Evolutionary conservation across 2,888 invertebrate species (phyloP).

Genomic region (Dicroscelio sp.): DNA sequence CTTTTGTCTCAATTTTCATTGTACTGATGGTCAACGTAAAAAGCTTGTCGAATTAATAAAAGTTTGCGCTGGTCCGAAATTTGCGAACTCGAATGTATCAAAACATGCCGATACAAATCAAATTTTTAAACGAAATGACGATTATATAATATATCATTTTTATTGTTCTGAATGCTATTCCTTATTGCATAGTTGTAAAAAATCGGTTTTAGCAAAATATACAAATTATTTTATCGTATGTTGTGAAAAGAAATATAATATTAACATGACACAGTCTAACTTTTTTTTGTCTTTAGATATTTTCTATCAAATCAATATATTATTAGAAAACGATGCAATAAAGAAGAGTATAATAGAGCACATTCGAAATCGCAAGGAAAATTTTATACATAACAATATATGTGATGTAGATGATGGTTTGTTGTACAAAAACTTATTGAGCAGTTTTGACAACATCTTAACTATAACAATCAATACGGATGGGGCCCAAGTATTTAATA

Average conservation of each 20-base stretch:
- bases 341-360: neutral
- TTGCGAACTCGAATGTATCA: conserved; percentile 36
- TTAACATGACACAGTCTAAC: neutral
- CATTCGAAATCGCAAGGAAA: neutral
- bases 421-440: conserved; percentile 12
- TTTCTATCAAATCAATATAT: conserved; percentile 10
- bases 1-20: conserved; percentile 39
- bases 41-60: conserved; percentile 23
- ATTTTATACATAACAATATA: neutral
- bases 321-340: neutral
- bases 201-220: conserved; percentile 28
- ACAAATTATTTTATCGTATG: conserved; percentile 2
- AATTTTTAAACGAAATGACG: conserved; percentile 17
- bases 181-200: conserved; percentile 31
- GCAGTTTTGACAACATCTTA: neutral
- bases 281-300: conserved; percentile 22
- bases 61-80: conserved; percentile 38
- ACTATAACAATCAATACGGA: conserved; percentile 57
- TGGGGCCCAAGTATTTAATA: conserved; percentile 52
- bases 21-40: conserved; percentile 28
- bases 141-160: conserved; percentile 49
- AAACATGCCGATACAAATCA: neutral
- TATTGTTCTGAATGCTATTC: conserved; percentile 38
- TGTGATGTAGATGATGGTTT: neutral
- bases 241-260: neutral